These are phyloP conservation scores for Tretioscincus oriximinensis DNA, from an alignment of 2,113 vertebrate species.

Conservation along the genomic window DNA sequence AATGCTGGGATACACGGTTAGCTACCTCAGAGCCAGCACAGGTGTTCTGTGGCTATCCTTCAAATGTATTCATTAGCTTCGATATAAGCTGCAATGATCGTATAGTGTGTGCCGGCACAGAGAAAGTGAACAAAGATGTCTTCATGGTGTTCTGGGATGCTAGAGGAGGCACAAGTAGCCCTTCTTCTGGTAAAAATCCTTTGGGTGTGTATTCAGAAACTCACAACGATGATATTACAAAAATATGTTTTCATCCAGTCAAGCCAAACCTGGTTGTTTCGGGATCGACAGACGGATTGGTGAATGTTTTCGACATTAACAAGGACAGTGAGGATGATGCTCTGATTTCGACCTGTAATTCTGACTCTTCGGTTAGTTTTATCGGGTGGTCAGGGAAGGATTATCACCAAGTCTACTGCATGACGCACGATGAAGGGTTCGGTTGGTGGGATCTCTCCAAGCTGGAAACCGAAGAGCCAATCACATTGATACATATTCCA, in stretches of 20 bases:
- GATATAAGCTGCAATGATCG: conserved; percentile 82
- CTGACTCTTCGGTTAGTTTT: conserved; percentile 80
- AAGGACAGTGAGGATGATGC: conserved; percentile 86
- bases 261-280: conserved; percentile 80
- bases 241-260: conserved; percentile 86
- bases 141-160: conserved; percentile 93
- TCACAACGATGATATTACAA: conserved; percentile 92
- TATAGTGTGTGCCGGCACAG: conserved; percentile 88
- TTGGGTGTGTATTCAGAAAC: conserved; percentile 93
- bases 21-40: conserved; percentile 68
- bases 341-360: conserved; percentile 86
- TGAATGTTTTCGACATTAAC: conserved; percentile 91
- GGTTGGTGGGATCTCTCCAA: conserved; percentile 88
- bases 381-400: conserved; percentile 84
- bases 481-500: conserved; percentile 73
- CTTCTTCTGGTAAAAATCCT: conserved; percentile 54
- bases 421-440: conserved; percentile 88
- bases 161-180: conserved; percentile 65
- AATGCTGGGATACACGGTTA: conserved; percentile 82
- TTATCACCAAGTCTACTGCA: conserved; percentile 81
- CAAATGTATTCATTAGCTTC: conserved; percentile 83
- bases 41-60: conserved; percentile 77
- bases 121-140: conserved; percentile 80
- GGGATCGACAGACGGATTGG: conserved; percentile 89
- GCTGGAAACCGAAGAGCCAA: conserved; percentile 80